Conservation (phyloP, 1,140 invertebrate species). For the Drosophila arizonae region DNA sequence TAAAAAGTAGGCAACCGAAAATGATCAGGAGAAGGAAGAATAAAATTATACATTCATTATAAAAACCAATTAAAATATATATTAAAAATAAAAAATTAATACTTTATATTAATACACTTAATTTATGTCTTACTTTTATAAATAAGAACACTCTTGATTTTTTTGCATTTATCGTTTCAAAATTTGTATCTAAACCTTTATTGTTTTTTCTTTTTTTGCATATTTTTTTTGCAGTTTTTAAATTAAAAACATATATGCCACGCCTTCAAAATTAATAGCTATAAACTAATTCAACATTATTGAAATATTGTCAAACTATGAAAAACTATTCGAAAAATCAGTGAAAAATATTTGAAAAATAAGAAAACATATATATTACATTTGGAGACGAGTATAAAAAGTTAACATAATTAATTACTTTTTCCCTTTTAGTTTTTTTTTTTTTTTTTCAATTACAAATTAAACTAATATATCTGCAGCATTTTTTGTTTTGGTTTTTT, state of each 20-base stretch:
- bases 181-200: conserved; percentile 83
- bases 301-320: not conserved
- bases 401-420: conserved; percentile 24
- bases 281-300: conserved; percentile 16
- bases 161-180: conserved; percentile 82
- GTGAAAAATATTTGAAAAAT: no score
- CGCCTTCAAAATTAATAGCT: conserved; percentile 25
- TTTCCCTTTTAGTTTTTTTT: not conserved
- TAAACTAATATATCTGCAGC: conserved; percentile 71
- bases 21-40: no score
- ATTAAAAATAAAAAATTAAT: no score
- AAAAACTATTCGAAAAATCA: not conserved
- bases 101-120: not conserved
- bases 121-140: not conserved
- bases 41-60: no score
- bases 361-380: not conserved
- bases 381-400: conserved; percentile 28
- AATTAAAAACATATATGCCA: conserved; percentile 66
- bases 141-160: not conserved
- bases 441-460: conserved; percentile 31
- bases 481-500: not conserved
- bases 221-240: conserved; percentile 74
- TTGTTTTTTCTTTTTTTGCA: conserved; percentile 67
- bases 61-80: no score
- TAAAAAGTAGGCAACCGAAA: conserved; percentile 1